Conservation (phyloP, 2,797 vertebrate species). For the Muscicapa striata region DNA sequence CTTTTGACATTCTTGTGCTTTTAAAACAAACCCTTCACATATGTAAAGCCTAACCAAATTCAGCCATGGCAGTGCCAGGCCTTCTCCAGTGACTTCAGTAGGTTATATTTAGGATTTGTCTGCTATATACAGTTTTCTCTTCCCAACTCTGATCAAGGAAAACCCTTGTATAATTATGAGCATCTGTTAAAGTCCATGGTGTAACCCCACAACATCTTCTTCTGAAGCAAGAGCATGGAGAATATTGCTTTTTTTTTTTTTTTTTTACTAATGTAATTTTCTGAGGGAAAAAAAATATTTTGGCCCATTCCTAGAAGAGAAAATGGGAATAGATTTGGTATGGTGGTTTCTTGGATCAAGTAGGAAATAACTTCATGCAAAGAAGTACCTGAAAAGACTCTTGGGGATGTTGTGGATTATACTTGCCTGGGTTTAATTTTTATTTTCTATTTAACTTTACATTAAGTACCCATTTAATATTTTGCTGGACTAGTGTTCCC, state of each 20-base stretch:
- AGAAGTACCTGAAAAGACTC: background rate
- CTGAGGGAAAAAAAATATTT: background rate
- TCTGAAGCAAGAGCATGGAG: background rate
- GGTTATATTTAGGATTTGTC: background rate
- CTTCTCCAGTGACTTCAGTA: background rate
- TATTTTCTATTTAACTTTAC: background rate
- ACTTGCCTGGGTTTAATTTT: slow-evolving; percentile 7
- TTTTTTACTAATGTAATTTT: background rate
- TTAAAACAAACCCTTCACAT: background rate
- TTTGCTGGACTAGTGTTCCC: background rate
- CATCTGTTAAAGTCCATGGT: background rate
- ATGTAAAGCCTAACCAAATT: background rate
- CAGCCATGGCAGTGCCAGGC: background rate
- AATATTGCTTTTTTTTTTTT: background rate
- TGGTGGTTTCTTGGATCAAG: background rate
- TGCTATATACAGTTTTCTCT: background rate
- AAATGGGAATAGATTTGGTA: background rate
- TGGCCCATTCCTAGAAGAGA: background rate
- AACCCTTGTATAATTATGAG: background rate
- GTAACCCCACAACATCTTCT: background rate
- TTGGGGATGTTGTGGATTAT: background rate
- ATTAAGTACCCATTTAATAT: background rate
- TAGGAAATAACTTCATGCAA: background rate
- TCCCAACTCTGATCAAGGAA: background rate
- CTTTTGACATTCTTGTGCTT: background rate